Percentiles rank a stretch among this genome's conserved stretches.
phyloP scores from a whole-genome alignment of 2,113 vertebrate genomes.

The Prietella phreatophila region DNA sequence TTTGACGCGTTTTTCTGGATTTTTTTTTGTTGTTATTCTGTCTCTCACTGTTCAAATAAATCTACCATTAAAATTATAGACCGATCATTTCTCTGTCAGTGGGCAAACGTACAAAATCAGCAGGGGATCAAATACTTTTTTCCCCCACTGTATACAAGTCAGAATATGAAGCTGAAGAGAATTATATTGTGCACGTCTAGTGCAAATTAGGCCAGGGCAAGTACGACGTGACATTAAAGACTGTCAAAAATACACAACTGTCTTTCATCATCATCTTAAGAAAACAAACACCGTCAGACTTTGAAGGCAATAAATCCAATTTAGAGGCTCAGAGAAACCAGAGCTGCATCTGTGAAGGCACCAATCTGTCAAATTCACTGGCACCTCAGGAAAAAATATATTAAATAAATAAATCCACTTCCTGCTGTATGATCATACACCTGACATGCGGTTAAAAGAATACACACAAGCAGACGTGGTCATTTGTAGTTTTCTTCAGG shows the following conservation, averaged over 20 bases:
- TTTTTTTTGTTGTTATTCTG: too few species aligned
- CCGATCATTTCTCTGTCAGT: too few species aligned
- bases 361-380: neutral
- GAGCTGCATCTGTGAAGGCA: neutral
- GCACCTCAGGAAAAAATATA: neutral
- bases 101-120: too few species aligned
- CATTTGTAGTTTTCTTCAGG: neutral
- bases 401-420: neutral
- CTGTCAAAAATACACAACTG: neutral
- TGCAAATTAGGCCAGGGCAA: neutral
- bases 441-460: neutral
- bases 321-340: slow-evolving; percentile 15
- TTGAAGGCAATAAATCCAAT: neutral
- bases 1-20: too few species aligned
- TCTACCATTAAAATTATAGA: too few species aligned
- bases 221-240: neutral
- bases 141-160: too few species aligned
- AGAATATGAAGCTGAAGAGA: neutral
- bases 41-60: too few species aligned
- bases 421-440: neutral
- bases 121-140: too few species aligned
- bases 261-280: neutral
- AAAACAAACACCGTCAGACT: neutral
- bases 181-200: neutral
- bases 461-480: neutral